These are phyloP conservation scores for Cettia cetti DNA, from an alignment of 2,113 vertebrate genomes.

Conservation along the genomic window DNA sequence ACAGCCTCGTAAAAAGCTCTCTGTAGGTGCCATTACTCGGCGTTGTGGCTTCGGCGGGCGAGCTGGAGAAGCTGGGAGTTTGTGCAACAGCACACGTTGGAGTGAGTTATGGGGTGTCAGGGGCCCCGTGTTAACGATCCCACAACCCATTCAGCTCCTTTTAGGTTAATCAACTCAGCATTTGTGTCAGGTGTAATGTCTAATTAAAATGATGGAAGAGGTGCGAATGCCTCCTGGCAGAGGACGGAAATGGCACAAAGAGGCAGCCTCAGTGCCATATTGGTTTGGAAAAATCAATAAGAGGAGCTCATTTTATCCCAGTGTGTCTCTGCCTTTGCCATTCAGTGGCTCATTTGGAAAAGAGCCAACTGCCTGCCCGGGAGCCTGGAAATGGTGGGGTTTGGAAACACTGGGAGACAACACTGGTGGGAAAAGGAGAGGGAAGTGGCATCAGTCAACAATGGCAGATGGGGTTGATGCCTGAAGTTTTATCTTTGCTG, in stretches of 20 bases:
- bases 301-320: conserved; percentile 78
- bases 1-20: conserved; percentile 65
- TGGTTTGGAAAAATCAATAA: conserved; percentile 84
- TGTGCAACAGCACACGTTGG: conserved; percentile 73
- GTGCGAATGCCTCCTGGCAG: conserved; percentile 68
- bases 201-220: conserved; percentile 82
- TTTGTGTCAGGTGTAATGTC: conserved; percentile 83
- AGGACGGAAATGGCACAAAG: conserved; percentile 75
- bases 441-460: accelerated
- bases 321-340: conserved; percentile 71
- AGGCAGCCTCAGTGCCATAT: conserved; percentile 72
- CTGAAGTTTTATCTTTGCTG: background rate
- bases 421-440: background rate
- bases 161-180: conserved; percentile 83
- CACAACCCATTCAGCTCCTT: conserved; percentile 76
- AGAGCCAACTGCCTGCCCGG: conserved; percentile 67
- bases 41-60: conserved; percentile 48
- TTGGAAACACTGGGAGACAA: conserved; percentile 37
- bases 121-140: conserved; percentile 74
- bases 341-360: conserved; percentile 71
- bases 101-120: conserved; percentile 76
- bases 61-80: conserved; percentile 65
- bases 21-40: conserved; percentile 68
- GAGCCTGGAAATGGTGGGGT: background rate
- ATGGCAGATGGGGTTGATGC: background rate